These are phyloP conservation scores for Sebastes goodei DNA, from an alignment of 2,797 vertebrate genomes.

Conservation along the genomic window DNA sequence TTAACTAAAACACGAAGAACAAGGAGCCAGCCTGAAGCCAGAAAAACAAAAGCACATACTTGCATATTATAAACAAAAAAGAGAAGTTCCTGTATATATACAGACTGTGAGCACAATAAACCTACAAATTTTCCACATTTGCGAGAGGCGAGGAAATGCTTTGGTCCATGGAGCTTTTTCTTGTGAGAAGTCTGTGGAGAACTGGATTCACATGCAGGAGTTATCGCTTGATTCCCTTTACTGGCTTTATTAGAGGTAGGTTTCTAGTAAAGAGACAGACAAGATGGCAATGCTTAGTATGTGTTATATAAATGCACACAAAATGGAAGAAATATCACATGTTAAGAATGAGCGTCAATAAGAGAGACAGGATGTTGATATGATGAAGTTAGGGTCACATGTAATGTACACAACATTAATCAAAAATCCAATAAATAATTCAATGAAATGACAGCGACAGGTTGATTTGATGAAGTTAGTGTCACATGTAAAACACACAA, in stretches of 20 bases:
- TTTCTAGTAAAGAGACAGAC: conserved; percentile 82
- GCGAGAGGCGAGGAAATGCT: conserved; percentile 72
- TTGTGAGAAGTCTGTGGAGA: conserved; percentile 61
- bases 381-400: conserved; percentile 13
- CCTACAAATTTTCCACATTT: conserved; percentile 77
- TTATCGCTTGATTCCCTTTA: conserved; percentile 74
- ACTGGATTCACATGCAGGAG: conserved; percentile 67
- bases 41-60: conserved; percentile 16
- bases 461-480: conserved; percentile 11
- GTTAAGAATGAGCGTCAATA: conserved; percentile 2
- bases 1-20: background rate
- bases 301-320: conserved; percentile 47
- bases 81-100: background rate
- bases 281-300: conserved; percentile 68
- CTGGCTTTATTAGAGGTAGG: conserved; percentile 75
- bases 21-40: conserved; percentile 5
- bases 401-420: background rate
- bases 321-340: conserved; percentile 31
- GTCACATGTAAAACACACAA: background rate
- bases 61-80: background rate
- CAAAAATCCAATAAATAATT: background rate
- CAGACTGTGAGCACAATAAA: conserved; percentile 44
- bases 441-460: background rate
- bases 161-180: conserved; percentile 78
- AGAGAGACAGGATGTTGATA: background rate